A percentile compares a stretch with the other conserved stretches of the same genome.
Conservation (phyloP, 2,797 vertebrate genomes). For the Anabas testudineus region DNA sequence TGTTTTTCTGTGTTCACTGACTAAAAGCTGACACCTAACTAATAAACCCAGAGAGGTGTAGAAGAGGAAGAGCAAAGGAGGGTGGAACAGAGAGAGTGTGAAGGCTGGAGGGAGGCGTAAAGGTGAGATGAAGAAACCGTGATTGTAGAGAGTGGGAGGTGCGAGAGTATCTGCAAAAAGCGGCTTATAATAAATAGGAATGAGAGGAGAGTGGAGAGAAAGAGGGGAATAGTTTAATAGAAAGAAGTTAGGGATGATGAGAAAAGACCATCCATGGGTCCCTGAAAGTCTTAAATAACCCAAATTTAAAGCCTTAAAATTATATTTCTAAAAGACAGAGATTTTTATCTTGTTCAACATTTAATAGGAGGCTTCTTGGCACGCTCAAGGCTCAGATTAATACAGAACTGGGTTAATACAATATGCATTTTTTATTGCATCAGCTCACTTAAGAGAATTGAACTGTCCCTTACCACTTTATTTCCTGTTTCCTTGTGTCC, state of each 20-base stretch:
- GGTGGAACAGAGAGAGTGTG: slow-evolving; percentile 23
- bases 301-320: slow-evolving; percentile 48
- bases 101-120: slow-evolving; percentile 29
- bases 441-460: slow-evolving; percentile 50
- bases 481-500: slow-evolving; percentile 26
- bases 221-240: slow-evolving; percentile 15
- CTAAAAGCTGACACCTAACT: slow-evolving; percentile 56
- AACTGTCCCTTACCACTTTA: slow-evolving; percentile 26
- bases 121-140: slow-evolving; percentile 54
- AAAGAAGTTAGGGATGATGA: slow-evolving; percentile 35
- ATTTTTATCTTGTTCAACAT: slow-evolving; percentile 64
- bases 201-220: not conserved
- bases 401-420: slow-evolving; percentile 60
- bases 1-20: slow-evolving; percentile 34
- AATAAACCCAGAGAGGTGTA: slow-evolving; percentile 21
- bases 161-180: slow-evolving; percentile 32
- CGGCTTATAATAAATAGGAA: slow-evolving; percentile 60
- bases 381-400: slow-evolving; percentile 63
- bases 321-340: slow-evolving; percentile 53
- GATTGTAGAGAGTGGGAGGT: slow-evolving; percentile 35
- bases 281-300: slow-evolving; percentile 48
- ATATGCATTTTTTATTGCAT: slow-evolving; percentile 56
- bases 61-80: slow-evolving; percentile 27
- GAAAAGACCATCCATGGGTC: slow-evolving; percentile 27
- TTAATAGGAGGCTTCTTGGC: slow-evolving; percentile 52